Evolutionary conservation across 2,113 vertebrate species (phyloP).

Genomic region (Phrynocephalus versicolor): DNA sequence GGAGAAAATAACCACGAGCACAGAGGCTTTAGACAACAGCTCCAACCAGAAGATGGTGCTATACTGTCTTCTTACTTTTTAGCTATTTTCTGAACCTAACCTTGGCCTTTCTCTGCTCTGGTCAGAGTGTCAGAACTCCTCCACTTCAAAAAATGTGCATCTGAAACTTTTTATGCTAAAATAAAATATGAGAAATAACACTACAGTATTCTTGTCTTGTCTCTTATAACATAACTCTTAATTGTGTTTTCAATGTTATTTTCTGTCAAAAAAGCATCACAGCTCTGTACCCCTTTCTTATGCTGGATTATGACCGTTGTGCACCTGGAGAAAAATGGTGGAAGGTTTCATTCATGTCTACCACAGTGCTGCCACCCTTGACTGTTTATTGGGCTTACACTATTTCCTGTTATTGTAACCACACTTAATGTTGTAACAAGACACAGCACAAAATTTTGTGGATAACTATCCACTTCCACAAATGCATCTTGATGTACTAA

Average conservation of each 20-base stretch:
- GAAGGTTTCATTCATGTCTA: not conserved
- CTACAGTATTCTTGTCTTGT: too few relatives aligned
- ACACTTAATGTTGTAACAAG: not conserved
- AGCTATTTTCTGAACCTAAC: not conserved
- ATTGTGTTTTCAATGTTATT: not conserved
- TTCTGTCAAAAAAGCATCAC: not conserved
- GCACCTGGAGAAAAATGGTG: not conserved
- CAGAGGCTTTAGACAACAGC: not conserved
- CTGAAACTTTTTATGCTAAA: too few relatives aligned
- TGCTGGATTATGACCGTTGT: not conserved
- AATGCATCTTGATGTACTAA: too few relatives aligned
- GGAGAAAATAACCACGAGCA: not conserved
- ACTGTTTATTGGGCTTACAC: not conserved
- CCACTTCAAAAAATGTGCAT: not conserved
- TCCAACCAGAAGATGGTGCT: not conserved
- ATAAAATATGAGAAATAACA: too few relatives aligned
- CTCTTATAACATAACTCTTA: too few relatives aligned
- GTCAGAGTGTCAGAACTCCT: not conserved
- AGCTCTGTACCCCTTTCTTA: not conserved
- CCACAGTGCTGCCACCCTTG: not conserved
- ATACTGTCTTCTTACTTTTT: not conserved
- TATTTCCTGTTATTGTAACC: not conserved
- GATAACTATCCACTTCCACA: too few relatives aligned
- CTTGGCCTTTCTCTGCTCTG: not conserved
- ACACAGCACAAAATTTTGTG: too few relatives aligned